Conservation (phyloP, 2,888 invertebrate genomes). For the Spodoptera littoralis region DNA sequence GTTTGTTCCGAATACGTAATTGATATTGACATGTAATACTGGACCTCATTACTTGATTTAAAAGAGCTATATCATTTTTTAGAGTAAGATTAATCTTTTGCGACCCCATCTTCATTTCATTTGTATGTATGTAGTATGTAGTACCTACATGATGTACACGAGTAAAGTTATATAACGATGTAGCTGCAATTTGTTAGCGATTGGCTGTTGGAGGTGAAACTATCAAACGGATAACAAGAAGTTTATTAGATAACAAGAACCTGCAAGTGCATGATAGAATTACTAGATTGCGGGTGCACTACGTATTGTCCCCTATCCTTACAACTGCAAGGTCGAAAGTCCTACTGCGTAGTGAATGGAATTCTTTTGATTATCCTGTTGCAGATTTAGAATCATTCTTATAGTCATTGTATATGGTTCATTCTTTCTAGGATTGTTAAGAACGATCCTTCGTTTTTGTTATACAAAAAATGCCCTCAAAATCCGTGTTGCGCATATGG, state of each 20-base stretch:
- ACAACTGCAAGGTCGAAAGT: slow-evolving; percentile 8
- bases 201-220: slow-evolving; percentile 37
- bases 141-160: slow-evolving; percentile 8
- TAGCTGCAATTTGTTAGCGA: slow-evolving; percentile 29
- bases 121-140: background rate
- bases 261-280: slow-evolving; percentile 26
- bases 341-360: slow-evolving; percentile 2
- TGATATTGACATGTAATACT: no score
- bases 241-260: slow-evolving; percentile 43
- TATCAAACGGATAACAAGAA: slow-evolving; percentile 40
- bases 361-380: slow-evolving; percentile 19
- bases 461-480: slow-evolving; percentile 8
- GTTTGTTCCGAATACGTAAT: slow-evolving; percentile 1
- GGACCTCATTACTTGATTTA: no score
- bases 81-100: background rate
- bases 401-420: slow-evolving; percentile 7
- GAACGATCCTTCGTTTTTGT: slow-evolving; percentile 8
- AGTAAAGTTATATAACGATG: slow-evolving; percentile 7
- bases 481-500: slow-evolving; percentile 31
- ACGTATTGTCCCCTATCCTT: slow-evolving; percentile 21
- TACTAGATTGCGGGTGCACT: slow-evolving; percentile 15
- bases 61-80: background rate
- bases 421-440: slow-evolving; percentile 8
- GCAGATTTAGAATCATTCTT: background rate
- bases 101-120: background rate